Evolutionary conservation across 2,888 invertebrate species (phyloP).

Genomic region (Oxycera nigricornis): DNA sequence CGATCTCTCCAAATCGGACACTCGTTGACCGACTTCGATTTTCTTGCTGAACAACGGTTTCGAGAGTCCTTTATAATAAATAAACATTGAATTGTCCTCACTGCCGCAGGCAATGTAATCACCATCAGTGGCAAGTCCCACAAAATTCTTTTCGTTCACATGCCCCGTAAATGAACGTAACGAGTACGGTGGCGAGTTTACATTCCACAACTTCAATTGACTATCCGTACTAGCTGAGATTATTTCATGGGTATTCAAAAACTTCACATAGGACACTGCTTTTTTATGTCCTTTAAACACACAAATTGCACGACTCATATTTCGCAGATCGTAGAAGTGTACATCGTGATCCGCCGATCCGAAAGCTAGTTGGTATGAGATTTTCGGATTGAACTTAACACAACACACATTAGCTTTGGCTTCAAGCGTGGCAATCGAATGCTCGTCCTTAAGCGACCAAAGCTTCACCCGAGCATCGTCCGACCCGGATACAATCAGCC

Average conservation of each 20-base stretch:
- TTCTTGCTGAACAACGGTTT: slow-evolving; percentile 86
- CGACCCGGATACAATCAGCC: slow-evolving; percentile 88
- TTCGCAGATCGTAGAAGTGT: slow-evolving; percentile 91
- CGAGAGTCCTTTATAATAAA: slow-evolving; percentile 89
- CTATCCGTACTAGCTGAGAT: slow-evolving; percentile 94
- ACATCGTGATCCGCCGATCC: slow-evolving; percentile 98
- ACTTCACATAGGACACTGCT: slow-evolving; percentile 94
- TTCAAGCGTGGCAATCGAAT: slow-evolving; percentile 86
- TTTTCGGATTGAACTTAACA: slow-evolving; percentile 87
- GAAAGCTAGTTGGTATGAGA: slow-evolving; percentile 88
- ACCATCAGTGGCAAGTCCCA: slow-evolving; percentile 90
- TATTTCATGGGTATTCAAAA: slow-evolving; percentile 82
- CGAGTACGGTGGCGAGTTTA: slow-evolving; percentile 76
- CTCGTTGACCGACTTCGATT: slow-evolving; percentile 70
- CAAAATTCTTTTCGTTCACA: slow-evolving; percentile 95
- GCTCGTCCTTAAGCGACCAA: slow-evolving; percentile 88
- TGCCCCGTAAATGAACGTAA: slow-evolving; percentile 89
- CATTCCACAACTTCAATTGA: slow-evolving; percentile 89
- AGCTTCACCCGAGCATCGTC: slow-evolving; percentile 93
- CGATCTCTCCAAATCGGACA: slow-evolving; percentile 44
- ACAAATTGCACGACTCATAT: slow-evolving; percentile 79
- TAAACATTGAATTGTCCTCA: slow-evolving; percentile 90
- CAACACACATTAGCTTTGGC: slow-evolving; percentile 96
- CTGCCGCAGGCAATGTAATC: slow-evolving; percentile 94
- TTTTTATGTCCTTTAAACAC: slow-evolving; percentile 90